Percentiles rank a stretch among this genome's conserved stretches.
Conservation (phyloP, 2,797 vertebrate species). For the Gymnothorax javanicus region DNA sequence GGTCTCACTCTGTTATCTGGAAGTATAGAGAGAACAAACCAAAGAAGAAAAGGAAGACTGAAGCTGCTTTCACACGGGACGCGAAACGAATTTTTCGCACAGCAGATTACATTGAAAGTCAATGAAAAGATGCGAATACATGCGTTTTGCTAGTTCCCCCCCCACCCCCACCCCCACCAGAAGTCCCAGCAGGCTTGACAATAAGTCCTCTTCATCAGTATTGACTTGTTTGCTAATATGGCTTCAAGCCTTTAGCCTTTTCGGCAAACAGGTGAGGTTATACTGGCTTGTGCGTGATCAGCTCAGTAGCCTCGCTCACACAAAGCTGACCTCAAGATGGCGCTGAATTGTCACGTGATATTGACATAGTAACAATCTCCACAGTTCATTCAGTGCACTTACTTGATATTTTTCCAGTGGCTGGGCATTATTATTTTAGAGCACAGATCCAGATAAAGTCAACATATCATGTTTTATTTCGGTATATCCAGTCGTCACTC, state of each 20-base stretch:
- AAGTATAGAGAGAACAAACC: no score
- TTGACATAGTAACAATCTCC: slow-evolving; percentile 1
- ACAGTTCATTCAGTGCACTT: not conserved
- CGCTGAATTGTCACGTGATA: not conserved
- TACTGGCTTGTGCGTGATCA: not conserved
- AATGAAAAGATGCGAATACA: no score
- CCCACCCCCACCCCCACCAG: no score
- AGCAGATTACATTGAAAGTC: no score
- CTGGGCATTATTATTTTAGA: not conserved
- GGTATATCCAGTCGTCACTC: no score
- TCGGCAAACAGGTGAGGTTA: not conserved
- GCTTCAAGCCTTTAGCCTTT: not conserved
- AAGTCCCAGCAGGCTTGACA: no score
- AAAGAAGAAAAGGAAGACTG: no score
- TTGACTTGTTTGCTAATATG: not conserved
- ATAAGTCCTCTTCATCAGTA: not conserved
- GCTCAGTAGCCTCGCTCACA: not conserved
- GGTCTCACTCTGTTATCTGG: no score
- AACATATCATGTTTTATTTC: not conserved
- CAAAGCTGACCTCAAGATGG: not conserved
- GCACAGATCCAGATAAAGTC: not conserved
- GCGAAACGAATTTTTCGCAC: no score
- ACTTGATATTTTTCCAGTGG: not conserved
- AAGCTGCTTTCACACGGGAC: no score
- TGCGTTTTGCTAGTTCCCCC: no score